phyloP scores from a whole-genome alignment of 2,888 invertebrate genomes.

The Didymodactylos carnosus region DNA sequence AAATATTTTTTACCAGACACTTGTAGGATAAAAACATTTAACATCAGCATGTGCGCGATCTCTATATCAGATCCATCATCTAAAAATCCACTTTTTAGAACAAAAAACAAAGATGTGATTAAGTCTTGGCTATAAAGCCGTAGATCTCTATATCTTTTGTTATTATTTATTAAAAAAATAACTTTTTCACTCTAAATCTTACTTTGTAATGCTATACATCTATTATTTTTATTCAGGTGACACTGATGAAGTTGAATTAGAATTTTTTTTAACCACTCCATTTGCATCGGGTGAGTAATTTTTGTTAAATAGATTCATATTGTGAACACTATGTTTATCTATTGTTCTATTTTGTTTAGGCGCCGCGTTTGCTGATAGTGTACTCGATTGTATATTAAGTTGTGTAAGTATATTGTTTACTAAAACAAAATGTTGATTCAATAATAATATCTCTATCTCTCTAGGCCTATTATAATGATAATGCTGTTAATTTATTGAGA shows the following conservation, averaged over 20 bases:
- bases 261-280: slow-evolving; percentile 96
- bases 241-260: slow-evolving; percentile 98
- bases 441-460: slow-evolving; percentile 23
- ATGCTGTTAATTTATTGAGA: slow-evolving; percentile 91
- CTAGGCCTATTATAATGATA: slow-evolving; percentile 99
- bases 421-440: too few relatives aligned
- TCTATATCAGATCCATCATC: too few relatives aligned
- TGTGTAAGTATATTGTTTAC: slow-evolving; percentile 50
- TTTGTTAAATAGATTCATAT: not conserved
- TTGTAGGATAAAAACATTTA: too few relatives aligned
- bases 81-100: too few relatives aligned
- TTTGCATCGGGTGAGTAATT: slow-evolving; percentile 86
- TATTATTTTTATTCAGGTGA: slow-evolving; percentile 45
- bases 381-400: slow-evolving; percentile 97
- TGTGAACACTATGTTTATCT: slow-evolving; percentile 38
- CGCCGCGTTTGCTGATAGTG: slow-evolving; percentile 98
- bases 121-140: too few relatives aligned
- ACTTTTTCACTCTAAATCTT: too few relatives aligned
- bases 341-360: slow-evolving; percentile 99
- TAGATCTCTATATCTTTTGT: too few relatives aligned
- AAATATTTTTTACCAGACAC: too few relatives aligned
- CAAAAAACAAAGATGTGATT: too few relatives aligned
- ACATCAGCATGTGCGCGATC: too few relatives aligned
- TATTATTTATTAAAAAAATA: too few relatives aligned
- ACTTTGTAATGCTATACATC: too few relatives aligned